These are phyloP conservation scores for Paraplagusia blochii DNA, from an alignment of 2,113 vertebrate species.

Conservation along the genomic window DNA sequence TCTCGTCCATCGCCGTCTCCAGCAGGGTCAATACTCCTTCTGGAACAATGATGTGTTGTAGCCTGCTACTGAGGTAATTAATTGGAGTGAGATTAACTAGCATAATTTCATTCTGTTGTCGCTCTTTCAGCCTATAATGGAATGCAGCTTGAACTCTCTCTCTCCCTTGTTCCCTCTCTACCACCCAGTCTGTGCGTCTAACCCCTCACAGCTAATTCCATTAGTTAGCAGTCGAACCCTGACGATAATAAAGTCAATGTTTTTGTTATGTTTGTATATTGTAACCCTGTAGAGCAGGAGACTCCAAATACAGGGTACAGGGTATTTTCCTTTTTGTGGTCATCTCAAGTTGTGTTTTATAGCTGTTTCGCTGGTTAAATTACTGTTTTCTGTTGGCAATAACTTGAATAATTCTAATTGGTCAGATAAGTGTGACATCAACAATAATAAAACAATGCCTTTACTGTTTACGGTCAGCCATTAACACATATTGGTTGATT, in stretches of 20 bases:
- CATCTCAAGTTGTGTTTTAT: too few relatives aligned
- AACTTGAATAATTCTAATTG: too few relatives aligned
- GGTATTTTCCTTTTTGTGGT: too few relatives aligned
- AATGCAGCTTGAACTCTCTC: slow-evolving; percentile 48
- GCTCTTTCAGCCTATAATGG: slow-evolving; percentile 74
- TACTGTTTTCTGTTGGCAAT: too few relatives aligned
- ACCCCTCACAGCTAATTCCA: slow-evolving; percentile 27
- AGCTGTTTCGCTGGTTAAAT: too few relatives aligned
- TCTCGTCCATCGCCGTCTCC: slow-evolving; percentile 12
- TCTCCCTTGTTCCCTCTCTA: slow-evolving; percentile 19
- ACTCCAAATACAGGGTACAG: too few relatives aligned
- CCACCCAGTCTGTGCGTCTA: slow-evolving; percentile 26
- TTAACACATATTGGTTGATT: too few relatives aligned
- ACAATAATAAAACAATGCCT: too few relatives aligned
- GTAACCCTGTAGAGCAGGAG: too few relatives aligned
- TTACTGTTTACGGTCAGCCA: too few relatives aligned
- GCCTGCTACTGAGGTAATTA: slow-evolving; percentile 71
- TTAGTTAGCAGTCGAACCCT: slow-evolving; percentile 40
- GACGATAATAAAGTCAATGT: slow-evolving; percentile 55
- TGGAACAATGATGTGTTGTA: slow-evolving; percentile 65
- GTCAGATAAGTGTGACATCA: too few relatives aligned
- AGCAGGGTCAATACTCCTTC: slow-evolving; percentile 44
- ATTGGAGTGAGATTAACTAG: slow-evolving; percentile 75
- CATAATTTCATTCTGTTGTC: slow-evolving; percentile 76
- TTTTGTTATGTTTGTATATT: slow-evolving; percentile 22